Percentiles rank a stretch among this genome's conserved stretches.
Evolutionary conservation across 2,888 invertebrate genomes (phyloP).

Genomic region (Latheticus oryzae): DNA sequence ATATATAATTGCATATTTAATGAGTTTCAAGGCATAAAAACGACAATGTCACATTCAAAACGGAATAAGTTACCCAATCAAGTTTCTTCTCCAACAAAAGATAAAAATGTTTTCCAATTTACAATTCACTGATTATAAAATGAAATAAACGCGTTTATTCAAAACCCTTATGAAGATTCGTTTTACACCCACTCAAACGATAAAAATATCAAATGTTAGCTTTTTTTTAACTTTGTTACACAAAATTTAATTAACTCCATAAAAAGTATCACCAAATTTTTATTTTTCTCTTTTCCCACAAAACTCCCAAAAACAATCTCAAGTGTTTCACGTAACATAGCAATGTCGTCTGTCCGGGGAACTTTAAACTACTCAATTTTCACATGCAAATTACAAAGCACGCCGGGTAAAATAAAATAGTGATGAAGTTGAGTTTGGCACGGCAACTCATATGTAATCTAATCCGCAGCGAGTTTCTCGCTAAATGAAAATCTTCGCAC

Average conservation of each 20-base stretch:
- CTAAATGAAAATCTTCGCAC: slow-evolving; percentile 49
- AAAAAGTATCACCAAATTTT: neutral
- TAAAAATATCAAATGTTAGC: slow-evolving; percentile 23
- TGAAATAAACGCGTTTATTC: slow-evolving; percentile 43
- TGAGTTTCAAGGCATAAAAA: slow-evolving; percentile 41
- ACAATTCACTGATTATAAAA: slow-evolving; percentile 44
- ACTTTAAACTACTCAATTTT: slow-evolving; percentile 53
- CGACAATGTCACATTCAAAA: slow-evolving; percentile 35
- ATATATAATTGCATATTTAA: slow-evolving; percentile 45
- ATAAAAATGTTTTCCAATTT: slow-evolving; percentile 43
- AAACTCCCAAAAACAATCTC: no score
- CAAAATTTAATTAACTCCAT: slow-evolving; percentile 23
- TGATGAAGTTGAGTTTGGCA: slow-evolving; percentile 48
- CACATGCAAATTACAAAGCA: slow-evolving; percentile 54
- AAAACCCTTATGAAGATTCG: slow-evolving; percentile 32
- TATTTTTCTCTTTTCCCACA: neutral
- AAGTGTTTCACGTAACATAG: slow-evolving; percentile 2
- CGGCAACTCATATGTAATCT: slow-evolving; percentile 47
- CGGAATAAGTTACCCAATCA: no score
- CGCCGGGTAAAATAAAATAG: slow-evolving; percentile 51
- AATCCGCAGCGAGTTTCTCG: slow-evolving; percentile 40
- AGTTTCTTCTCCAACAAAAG: no score
- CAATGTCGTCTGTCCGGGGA: slow-evolving; percentile 18
- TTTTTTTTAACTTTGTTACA: slow-evolving; percentile 28
- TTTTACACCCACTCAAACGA: slow-evolving; percentile 39